A percentile compares a stretch with the other conserved stretches of the same genome.
Conservation (phyloP, 2,113 vertebrate genomes). For the Salvator merianae region DNA sequence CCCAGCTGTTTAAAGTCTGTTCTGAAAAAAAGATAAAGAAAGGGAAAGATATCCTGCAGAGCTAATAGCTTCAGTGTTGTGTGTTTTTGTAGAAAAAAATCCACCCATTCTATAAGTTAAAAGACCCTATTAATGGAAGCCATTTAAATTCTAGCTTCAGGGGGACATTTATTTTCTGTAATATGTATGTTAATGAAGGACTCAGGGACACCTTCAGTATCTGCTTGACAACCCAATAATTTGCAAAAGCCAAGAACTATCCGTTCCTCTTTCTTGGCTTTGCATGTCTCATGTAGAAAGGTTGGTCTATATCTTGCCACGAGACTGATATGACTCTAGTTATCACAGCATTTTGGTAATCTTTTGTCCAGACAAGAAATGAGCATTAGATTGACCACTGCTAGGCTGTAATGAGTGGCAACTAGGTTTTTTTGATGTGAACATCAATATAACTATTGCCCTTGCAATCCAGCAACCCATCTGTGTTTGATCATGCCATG, state of each 20-base stretch:
- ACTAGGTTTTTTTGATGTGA: too few relatives aligned
- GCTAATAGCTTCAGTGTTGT: slow-evolving; percentile 51
- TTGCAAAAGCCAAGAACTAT: neutral
- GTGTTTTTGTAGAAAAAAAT: slow-evolving; percentile 3
- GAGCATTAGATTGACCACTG: too few relatives aligned
- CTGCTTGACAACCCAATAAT: slow-evolving; percentile 32
- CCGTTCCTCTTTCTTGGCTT: neutral
- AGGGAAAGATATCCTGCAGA: slow-evolving; percentile 49
- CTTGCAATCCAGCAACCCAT: too few relatives aligned
- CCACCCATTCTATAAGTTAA: slow-evolving; percentile 54
- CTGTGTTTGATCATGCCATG: too few relatives aligned
- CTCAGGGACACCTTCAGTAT: slow-evolving; percentile 37
- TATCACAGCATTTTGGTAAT: too few relatives aligned
- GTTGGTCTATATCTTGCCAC: too few relatives aligned
- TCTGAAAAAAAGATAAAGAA: slow-evolving; percentile 13
- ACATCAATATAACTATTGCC: too few relatives aligned
- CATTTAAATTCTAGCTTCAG: slow-evolving; percentile 65
- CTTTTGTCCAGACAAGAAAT: too few relatives aligned
- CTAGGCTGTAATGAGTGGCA: too few relatives aligned
- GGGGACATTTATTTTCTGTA: slow-evolving; percentile 41
- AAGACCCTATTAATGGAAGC: slow-evolving; percentile 54
- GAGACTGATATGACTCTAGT: too few relatives aligned
- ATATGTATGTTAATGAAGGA: slow-evolving; percentile 49
- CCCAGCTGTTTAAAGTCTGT: slow-evolving; percentile 59
- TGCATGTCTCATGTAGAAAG: neutral